Evolutionary conservation across 2,113 vertebrate species (phyloP).

Genomic region (Planiliza haematocheilus): DNA sequence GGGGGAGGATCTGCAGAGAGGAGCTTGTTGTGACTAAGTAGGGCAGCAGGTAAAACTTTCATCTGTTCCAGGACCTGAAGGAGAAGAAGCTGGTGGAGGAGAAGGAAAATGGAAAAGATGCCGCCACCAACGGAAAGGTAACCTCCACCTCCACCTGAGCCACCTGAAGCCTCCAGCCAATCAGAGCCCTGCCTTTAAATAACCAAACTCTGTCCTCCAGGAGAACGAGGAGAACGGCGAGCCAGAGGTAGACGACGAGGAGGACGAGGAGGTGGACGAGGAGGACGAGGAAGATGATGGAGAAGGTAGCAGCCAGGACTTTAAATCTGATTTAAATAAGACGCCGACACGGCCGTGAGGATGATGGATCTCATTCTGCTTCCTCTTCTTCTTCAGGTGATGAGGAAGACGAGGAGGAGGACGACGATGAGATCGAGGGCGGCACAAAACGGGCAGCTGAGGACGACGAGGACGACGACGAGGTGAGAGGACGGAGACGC

Average conservation of each 20-base stretch:
- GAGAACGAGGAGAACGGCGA: conserved; percentile 86
- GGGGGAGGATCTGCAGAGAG: conserved; percentile 60
- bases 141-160: too few relatives aligned
- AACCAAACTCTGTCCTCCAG: conserved; percentile 42
- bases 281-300: conserved; percentile 85
- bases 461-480: conserved; percentile 88
- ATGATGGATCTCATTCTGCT: neutral
- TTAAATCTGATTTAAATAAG: too few relatives aligned
- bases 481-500: conserved; percentile 50
- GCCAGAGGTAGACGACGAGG: conserved; percentile 83
- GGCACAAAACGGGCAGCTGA: conserved; percentile 93
- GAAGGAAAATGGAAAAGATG: conserved; percentile 94
- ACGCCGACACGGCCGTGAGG: too few relatives aligned
- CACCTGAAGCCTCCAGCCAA: too few relatives aligned
- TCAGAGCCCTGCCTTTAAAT: too few relatives aligned
- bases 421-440: conserved; percentile 91
- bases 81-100: conserved; percentile 97
- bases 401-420: conserved; percentile 95
- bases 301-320: conserved; percentile 71
- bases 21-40: conserved; percentile 22
- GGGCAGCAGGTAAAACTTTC: conserved; percentile 48
- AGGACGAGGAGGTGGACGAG: conserved; percentile 84
- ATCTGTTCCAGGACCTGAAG: conserved; percentile 89
- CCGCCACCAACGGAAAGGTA: conserved; percentile 93
- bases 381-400: conserved; percentile 82